A percentile compares a stretch with the other conserved stretches of the same genome.
Evolutionary conservation across 1,140 invertebrate species (phyloP).

Genomic region (Drusus annulatus): DNA sequence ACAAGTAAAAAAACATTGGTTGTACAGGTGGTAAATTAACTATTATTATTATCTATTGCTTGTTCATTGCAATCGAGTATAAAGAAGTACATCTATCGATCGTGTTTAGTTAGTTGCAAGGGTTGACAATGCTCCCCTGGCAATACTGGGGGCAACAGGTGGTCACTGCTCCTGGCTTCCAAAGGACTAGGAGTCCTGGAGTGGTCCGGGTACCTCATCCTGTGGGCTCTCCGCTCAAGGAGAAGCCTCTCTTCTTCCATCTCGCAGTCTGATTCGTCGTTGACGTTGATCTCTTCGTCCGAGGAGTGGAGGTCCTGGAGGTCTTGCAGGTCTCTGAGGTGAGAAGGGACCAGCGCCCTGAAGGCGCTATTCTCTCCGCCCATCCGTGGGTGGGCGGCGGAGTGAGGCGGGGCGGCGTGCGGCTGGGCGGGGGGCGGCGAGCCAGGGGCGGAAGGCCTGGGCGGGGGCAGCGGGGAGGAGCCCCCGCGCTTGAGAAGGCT

Average conservation of each 20-base stretch:
- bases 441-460: constrained; percentile 63
- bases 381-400: constrained; percentile 76
- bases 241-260: constrained; percentile 52
- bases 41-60: no score
- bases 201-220: constrained; percentile 58
- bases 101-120: constrained; percentile 70
- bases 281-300: constrained; percentile 80
- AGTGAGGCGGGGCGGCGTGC: constrained; percentile 71
- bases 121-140: constrained; percentile 62
- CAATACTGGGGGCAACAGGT: constrained; percentile 47
- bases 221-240: constrained; percentile 27
- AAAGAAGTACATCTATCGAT: constrained; percentile 62
- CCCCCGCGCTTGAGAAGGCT: constrained; percentile 86
- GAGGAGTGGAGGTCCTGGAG: constrained; percentile 66
- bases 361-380: constrained; percentile 91
- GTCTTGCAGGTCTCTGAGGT: constrained; percentile 64
- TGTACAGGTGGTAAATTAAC: no score
- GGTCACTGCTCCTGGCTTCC: constrained; percentile 38
- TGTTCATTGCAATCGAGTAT: no score
- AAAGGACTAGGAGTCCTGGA: constrained; percentile 65
- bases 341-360: constrained; percentile 76
- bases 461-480: constrained; percentile 69
- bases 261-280: constrained; percentile 74
- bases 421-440: constrained; percentile 72
- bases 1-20: no score